Percentiles rank a stretch among this genome's conserved stretches.
These are phyloP conservation scores for Centruroides vittatus DNA, from an alignment of 1,140 invertebrate genomes.

Conservation along the genomic window DNA sequence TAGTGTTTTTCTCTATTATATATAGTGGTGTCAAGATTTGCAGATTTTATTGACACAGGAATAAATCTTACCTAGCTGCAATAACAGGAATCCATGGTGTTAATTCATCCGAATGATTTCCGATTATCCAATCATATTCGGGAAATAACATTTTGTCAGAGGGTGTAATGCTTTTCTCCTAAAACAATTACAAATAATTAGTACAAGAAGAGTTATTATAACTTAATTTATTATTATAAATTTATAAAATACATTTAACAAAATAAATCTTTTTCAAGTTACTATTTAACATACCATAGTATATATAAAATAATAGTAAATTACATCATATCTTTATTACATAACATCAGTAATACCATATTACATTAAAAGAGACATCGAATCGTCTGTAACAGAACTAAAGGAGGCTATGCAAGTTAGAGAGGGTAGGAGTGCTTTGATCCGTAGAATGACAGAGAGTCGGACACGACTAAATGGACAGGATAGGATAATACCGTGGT, in stretches of 20 bases:
- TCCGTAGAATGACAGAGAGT: too few species aligned
- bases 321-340: too few species aligned
- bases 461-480: too few species aligned
- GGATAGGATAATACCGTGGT: too few species aligned
- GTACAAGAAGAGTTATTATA: too few species aligned
- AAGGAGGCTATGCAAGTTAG: too few species aligned
- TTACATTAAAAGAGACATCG: too few species aligned
- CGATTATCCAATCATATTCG: slow-evolving; percentile 79
- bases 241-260: neutral
- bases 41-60: neutral
- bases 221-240: neutral
- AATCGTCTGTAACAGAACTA: too few species aligned
- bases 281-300: neutral
- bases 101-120: slow-evolving; percentile 96
- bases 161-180: slow-evolving; percentile 46
- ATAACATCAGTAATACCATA: too few species aligned
- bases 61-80: slow-evolving; percentile 46
- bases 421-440: too few species aligned
- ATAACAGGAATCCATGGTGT: slow-evolving; percentile 96
- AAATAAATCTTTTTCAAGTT: neutral
- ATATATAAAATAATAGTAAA: slow-evolving; percentile 15
- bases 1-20: too few species aligned
- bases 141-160: slow-evolving; percentile 52
- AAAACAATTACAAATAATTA: neutral
- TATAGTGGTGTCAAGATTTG: too few species aligned